These are phyloP conservation scores for Hydrocynus forskahlii DNA, from an alignment of 2,797 vertebrate species.

Conservation along the genomic window DNA sequence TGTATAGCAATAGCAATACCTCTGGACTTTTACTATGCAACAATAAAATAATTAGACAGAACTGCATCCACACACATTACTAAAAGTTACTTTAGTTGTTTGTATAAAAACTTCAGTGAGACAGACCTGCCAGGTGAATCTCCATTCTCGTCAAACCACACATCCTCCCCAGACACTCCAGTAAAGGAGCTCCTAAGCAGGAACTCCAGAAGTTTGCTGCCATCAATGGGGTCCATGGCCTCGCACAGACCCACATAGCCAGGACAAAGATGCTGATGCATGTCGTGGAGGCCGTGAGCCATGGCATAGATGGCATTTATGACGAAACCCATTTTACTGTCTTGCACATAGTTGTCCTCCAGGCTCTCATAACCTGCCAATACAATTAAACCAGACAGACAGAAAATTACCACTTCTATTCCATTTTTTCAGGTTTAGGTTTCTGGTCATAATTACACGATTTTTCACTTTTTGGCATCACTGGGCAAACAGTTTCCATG, in stretches of 20 bases:
- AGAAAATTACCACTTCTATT: background rate
- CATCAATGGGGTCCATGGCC: constrained; percentile 96
- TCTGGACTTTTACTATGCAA: too few species aligned
- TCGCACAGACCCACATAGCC: constrained; percentile 90
- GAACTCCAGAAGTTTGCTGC: constrained; percentile 93
- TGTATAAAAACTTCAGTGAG: background rate
- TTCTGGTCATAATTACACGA: background rate
- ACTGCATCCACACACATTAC: background rate
- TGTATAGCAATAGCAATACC: too few species aligned
- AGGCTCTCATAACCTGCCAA: constrained; percentile 91
- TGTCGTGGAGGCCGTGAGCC: constrained; percentile 95
- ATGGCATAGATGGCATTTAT: constrained; percentile 99
- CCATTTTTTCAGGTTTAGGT: background rate
- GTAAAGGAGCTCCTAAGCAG: constrained; percentile 93
- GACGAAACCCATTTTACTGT: constrained; percentile 99
- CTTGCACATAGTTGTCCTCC: constrained; percentile 96
- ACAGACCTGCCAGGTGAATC: constrained; percentile 95
- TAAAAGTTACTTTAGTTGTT: background rate
- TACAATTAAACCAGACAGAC: constrained; percentile 33
- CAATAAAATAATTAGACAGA: background rate
- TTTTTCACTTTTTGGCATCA: constrained; percentile 9
- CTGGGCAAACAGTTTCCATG: background rate
- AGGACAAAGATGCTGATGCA: constrained; percentile 90
- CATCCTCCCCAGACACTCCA: constrained; percentile 95
- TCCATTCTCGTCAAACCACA: constrained; percentile 97